phyloP scores from a whole-genome alignment of 2,888 invertebrate genomes.

The Netelia fuscicornis region DNA sequence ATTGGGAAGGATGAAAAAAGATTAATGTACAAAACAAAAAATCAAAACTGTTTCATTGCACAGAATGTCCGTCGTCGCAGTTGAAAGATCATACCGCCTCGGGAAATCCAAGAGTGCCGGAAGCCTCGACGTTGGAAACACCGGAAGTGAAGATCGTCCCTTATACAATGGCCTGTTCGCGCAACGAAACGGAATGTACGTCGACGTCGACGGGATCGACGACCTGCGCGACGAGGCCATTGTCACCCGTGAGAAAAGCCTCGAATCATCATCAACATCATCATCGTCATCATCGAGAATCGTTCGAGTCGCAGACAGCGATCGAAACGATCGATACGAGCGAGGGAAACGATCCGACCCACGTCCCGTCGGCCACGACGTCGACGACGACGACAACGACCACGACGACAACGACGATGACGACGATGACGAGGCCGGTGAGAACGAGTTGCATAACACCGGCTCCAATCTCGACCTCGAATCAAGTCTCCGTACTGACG shows the following conservation, averaged over 20 bases:
- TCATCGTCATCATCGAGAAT: constrained; percentile 41
- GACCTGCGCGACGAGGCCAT: constrained; percentile 44
- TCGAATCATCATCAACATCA: constrained; percentile 37
- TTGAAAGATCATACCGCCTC: constrained; percentile 68
- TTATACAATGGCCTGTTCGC: constrained; percentile 28
- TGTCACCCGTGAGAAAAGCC: constrained; percentile 29
- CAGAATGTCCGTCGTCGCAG: constrained; percentile 68
- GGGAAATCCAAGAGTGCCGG: constrained; percentile 55
- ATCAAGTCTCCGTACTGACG: constrained; percentile 49
- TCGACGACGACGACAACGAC: constrained; percentile 35
- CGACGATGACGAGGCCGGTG: constrained; percentile 68
- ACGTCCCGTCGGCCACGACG: not conserved
- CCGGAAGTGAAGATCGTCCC: constrained; percentile 15
- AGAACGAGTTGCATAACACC: constrained; percentile 45
- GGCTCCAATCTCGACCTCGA: constrained; percentile 24
- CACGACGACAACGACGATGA: constrained; percentile 40
- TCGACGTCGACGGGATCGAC: constrained; percentile 37
- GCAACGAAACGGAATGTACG: constrained; percentile 32
- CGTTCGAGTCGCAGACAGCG: constrained; percentile 2
- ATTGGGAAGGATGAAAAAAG: not conserved
- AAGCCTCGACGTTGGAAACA: constrained; percentile 4
- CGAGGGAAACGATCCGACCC: not conserved
- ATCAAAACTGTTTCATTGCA: not conserved
- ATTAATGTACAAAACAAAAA: not conserved
- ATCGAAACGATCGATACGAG: constrained; percentile 20